phyloP scores from a whole-genome alignment of 2,888 invertebrate genomes.

The Lasius platythorax region DNA sequence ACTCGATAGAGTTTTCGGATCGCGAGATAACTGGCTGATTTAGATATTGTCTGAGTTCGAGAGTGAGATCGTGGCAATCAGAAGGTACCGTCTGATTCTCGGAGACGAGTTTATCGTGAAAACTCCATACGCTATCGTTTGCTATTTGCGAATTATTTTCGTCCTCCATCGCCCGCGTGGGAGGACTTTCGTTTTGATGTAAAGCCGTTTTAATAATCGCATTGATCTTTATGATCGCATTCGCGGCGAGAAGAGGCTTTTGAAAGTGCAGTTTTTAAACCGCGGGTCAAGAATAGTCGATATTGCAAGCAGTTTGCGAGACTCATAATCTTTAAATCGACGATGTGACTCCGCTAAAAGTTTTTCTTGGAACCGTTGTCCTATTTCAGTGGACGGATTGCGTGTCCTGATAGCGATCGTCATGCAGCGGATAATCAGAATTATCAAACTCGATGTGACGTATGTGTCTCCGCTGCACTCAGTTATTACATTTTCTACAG shows the following conservation, averaged over 20 bases:
- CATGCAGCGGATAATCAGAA: slow-evolving; percentile 61
- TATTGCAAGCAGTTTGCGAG: slow-evolving; percentile 49
- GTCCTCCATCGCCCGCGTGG: neutral
- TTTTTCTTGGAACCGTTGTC: slow-evolving; percentile 54
- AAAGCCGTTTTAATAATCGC: neutral
- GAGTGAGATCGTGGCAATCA: neutral
- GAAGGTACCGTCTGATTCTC: neutral
- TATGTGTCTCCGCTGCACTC: slow-evolving; percentile 68
- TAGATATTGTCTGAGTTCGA: slow-evolving; percentile 12
- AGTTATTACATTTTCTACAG: slow-evolving; percentile 63
- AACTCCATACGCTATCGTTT: slow-evolving; percentile 3
- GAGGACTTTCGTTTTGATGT: neutral
- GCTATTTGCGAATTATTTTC: slow-evolving; percentile 14
- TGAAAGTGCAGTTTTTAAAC: slow-evolving; percentile 66
- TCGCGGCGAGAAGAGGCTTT: slow-evolving; percentile 28
- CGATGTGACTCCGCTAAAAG: slow-evolving; percentile 3
- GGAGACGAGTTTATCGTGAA: slow-evolving; percentile 1
- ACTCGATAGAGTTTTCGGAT: slow-evolving; percentile 40
- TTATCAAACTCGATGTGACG: slow-evolving; percentile 68
- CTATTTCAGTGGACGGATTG: slow-evolving; percentile 13
- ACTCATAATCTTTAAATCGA: slow-evolving; percentile 40
- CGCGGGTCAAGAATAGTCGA: slow-evolving; percentile 67
- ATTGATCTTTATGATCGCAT: neutral
- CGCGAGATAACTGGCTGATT: slow-evolving; percentile 48
- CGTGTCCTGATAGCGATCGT: slow-evolving; percentile 24